Conservation (phyloP, 2,797 vertebrate species). For the Heteromormyrus szaboi region DNA sequence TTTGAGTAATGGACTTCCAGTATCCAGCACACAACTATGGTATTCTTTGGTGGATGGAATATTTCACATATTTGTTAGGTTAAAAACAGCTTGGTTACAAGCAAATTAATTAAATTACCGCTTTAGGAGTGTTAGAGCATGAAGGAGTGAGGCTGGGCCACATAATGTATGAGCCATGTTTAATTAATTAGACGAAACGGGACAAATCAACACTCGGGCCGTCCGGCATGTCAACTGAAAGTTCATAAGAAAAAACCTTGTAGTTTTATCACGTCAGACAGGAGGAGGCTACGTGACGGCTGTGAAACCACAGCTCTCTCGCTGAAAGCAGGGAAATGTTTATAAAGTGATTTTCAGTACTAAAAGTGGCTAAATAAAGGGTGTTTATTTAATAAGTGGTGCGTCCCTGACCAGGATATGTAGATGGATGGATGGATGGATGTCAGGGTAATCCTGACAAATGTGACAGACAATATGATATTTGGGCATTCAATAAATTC, state of each 20-base stretch:
- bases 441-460: background rate
- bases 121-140: background rate
- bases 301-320: background rate
- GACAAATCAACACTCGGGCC: background rate
- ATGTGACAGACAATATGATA: background rate
- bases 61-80: background rate
- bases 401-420: background rate
- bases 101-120: background rate
- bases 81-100: background rate
- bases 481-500: background rate
- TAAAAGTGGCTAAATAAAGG: background rate
- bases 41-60: background rate
- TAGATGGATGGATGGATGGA: background rate
- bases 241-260: background rate
- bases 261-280: background rate
- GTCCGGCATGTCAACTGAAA: background rate
- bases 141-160: background rate
- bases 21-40: background rate
- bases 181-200: background rate
- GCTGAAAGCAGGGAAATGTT: background rate
- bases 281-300: background rate
- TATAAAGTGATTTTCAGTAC: background rate
- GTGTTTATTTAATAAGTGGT: background rate
- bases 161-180: background rate
- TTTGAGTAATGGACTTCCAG: background rate